These are phyloP conservation scores for Lamprologus sp. DNA, from an alignment of 2,113 vertebrate species.

Conservation along the genomic window DNA sequence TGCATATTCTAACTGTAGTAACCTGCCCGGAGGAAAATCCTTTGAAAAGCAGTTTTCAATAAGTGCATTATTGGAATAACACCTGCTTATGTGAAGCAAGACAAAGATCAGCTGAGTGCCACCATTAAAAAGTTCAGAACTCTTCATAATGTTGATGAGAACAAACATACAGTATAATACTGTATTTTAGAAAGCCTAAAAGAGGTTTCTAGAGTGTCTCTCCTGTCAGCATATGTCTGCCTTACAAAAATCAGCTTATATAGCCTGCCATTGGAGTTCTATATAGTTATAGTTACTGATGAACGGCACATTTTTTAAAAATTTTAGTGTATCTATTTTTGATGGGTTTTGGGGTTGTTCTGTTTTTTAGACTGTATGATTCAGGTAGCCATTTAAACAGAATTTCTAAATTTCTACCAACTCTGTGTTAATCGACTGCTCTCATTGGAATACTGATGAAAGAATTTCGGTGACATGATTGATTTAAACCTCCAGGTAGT, in stretches of 20 bases:
- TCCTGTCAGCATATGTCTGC: neutral
- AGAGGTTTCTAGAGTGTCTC: neutral
- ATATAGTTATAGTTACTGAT: neutral
- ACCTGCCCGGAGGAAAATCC: neutral
- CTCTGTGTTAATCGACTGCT: slow-evolving; percentile 26
- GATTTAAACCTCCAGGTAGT: slow-evolving; percentile 46
- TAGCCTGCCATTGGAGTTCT: neutral
- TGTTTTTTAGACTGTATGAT: neutral
- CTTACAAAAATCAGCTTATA: neutral
- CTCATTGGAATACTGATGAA: slow-evolving; percentile 56
- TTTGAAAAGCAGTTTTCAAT: neutral
- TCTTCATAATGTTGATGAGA: neutral
- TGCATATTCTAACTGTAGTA: neutral
- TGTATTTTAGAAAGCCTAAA: neutral
- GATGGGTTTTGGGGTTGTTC: neutral
- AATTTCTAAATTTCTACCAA: neutral
- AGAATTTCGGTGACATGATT: slow-evolving; percentile 27
- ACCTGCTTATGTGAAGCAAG: neutral
- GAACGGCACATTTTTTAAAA: fast-evolving
- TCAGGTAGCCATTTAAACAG: neutral
- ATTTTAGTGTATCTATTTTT: neutral
- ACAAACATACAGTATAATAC: neutral
- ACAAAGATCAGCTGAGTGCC: neutral
- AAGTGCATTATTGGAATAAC: neutral
- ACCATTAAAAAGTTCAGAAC: neutral